Conservation (phyloP, 2,797 vertebrate species). For the Sebastolobus altivelis region DNA sequence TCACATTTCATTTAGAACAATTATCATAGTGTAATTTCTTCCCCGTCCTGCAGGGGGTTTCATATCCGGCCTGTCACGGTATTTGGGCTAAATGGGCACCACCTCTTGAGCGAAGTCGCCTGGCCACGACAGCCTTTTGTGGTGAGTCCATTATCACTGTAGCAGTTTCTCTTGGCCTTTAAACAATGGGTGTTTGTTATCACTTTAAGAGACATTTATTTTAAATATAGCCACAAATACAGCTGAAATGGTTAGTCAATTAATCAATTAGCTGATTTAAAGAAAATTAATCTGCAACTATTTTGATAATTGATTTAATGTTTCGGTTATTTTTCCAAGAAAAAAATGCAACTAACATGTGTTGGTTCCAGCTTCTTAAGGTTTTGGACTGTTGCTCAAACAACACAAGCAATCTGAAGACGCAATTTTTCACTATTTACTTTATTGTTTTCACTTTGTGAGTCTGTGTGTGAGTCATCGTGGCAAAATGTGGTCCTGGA, state of each 20-base stretch:
- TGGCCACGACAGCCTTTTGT: constrained; percentile 93
- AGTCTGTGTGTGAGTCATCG: neutral
- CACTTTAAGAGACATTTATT: neutral
- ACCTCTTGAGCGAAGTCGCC: constrained; percentile 90
- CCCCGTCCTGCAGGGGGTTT: constrained; percentile 85
- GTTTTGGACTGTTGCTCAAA: constrained; percentile 1
- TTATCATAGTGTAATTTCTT: neutral
- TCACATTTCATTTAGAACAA: neutral
- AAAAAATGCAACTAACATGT: neutral
- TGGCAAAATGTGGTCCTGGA: neutral
- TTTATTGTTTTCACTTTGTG: neutral
- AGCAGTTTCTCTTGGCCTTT: neutral
- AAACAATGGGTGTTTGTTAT: neutral
- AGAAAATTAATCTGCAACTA: neutral
- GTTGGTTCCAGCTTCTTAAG: neutral
- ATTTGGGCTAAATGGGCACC: constrained; percentile 97
- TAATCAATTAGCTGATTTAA: neutral
- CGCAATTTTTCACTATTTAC: neutral
- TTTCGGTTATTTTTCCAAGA: too few relatives aligned
- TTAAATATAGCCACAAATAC: neutral
- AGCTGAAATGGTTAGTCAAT: neutral
- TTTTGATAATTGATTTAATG: neutral
- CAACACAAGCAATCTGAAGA: neutral
- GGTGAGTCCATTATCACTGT: constrained; percentile 77
- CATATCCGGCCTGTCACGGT: constrained; percentile 93